These are phyloP conservation scores for Epinephelus lanceolatus DNA, from an alignment of 2,113 vertebrate genomes.

Conservation along the genomic window DNA sequence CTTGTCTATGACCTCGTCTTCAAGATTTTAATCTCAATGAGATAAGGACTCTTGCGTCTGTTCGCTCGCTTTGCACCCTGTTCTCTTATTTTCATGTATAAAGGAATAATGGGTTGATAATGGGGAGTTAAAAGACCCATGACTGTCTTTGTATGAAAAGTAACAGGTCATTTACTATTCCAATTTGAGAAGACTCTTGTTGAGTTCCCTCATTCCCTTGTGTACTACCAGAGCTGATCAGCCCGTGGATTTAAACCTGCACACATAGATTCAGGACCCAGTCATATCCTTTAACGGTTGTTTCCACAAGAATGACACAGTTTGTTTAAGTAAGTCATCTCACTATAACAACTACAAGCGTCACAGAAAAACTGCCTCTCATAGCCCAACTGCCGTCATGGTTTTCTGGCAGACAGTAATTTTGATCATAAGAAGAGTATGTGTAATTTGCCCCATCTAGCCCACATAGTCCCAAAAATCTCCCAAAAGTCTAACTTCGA, in stretches of 20 bases:
- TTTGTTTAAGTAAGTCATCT: not conserved
- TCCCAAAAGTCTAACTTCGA: constrained; percentile 35
- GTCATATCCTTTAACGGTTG: not conserved
- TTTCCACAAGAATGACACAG: constrained; percentile 11
- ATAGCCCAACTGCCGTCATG: not conserved
- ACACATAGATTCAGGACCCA: not conserved
- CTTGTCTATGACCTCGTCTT: not conserved
- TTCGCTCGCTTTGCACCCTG: not conserved
- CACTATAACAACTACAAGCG: not conserved
- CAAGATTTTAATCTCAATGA: not conserved
- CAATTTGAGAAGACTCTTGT: constrained; percentile 6
- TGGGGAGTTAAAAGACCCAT: not conserved
- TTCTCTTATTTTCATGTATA: not conserved
- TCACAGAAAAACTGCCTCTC: not conserved
- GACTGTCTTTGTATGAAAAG: not conserved
- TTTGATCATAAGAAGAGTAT: not conserved
- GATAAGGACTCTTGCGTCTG: not conserved
- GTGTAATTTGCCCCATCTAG: constrained; percentile 12
- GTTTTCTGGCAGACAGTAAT: not conserved
- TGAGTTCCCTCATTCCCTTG: too few relatives aligned
- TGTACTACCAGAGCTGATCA: not conserved
- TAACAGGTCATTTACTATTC: not conserved
- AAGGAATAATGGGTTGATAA: constrained; percentile 3
- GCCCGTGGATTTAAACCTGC: not conserved
- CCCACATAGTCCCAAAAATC: not conserved